Evolutionary conservation across 2,113 vertebrate genomes (phyloP).

Genomic region (Chinchilla lanigera): DNA sequence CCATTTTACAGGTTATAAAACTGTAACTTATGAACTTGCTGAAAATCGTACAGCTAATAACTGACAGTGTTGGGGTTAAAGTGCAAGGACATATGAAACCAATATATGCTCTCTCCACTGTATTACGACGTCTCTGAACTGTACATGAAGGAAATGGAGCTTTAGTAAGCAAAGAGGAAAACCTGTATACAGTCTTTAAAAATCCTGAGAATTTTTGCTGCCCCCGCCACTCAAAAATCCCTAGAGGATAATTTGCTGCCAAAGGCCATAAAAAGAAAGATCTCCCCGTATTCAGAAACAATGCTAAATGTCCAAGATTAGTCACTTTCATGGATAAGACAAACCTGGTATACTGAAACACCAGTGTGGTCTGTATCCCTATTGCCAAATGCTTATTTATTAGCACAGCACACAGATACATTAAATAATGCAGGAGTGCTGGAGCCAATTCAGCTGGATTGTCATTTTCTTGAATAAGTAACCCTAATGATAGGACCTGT

Average conservation of each 20-base stretch:
- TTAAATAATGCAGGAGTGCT: not conserved
- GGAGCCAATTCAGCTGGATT: not conserved
- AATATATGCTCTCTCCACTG: not conserved
- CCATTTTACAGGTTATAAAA: constrained; percentile 37
- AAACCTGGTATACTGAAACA: not conserved
- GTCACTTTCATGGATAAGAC: not conserved
- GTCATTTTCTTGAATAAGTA: constrained; percentile 8
- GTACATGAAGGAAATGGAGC: not conserved
- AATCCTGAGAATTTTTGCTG: constrained; percentile 14
- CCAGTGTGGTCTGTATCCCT: not conserved
- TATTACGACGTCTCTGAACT: not conserved
- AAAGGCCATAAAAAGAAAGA: constrained; percentile 30
- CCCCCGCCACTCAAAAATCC: not conserved
- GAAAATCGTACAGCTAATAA: not conserved
- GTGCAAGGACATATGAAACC: not conserved
- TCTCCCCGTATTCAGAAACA: constrained; percentile 6
- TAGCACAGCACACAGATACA: constrained; percentile 23
- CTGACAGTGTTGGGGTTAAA: not conserved
- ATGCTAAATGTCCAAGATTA: constrained; percentile 5
- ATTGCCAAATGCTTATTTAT: constrained; percentile 32
- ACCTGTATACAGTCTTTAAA: not conserved
- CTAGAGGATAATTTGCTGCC: not conserved
- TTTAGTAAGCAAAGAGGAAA: constrained; percentile 6
- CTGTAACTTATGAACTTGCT: not conserved
- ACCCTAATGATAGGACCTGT: not conserved